A percentile compares a stretch with the other conserved stretches of the same genome.
These are phyloP conservation scores for Cephus rjabovi DNA, from an alignment of 2,888 invertebrate species.

Conservation along the genomic window DNA sequence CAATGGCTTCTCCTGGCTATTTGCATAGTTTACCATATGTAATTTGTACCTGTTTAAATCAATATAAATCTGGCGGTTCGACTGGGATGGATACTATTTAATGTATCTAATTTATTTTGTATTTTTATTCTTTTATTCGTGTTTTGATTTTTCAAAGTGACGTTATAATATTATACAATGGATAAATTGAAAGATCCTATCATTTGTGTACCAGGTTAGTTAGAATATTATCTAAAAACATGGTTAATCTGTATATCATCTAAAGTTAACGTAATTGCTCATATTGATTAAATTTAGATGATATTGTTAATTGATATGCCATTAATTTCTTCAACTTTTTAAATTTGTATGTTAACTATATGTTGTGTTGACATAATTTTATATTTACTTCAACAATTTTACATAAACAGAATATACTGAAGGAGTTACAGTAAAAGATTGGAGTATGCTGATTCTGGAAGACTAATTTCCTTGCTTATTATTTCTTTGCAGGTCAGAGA, in stretches of 20 bases:
- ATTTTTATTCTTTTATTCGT: not conserved
- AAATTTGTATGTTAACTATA: not conserved
- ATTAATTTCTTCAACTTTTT: not conserved
- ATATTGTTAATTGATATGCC: not conserved
- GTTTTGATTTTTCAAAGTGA: not conserved
- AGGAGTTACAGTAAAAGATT: not conserved
- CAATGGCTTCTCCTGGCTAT: too few species aligned
- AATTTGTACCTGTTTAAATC: not conserved
- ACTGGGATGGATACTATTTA: not conserved
- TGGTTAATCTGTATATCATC: not conserved
- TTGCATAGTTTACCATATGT: not conserved
- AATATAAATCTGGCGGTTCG: not conserved
- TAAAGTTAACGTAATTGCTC: not conserved
- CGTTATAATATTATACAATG: conserved; percentile 28
- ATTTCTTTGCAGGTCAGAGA: conserved; percentile 76
- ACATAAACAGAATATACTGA: not conserved
- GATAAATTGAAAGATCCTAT: conserved; percentile 37
- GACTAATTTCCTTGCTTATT: not conserved
- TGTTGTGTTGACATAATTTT: not conserved
- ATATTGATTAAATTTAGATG: not conserved
- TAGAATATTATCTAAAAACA: not conserved
- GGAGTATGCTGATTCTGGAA: not conserved
- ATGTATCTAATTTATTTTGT: not conserved
- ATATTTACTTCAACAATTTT: not conserved
- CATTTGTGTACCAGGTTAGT: conserved; percentile 58